These are phyloP conservation scores for Plestiodon gilberti DNA, from an alignment of 2,113 vertebrate species.

Conservation along the genomic window DNA sequence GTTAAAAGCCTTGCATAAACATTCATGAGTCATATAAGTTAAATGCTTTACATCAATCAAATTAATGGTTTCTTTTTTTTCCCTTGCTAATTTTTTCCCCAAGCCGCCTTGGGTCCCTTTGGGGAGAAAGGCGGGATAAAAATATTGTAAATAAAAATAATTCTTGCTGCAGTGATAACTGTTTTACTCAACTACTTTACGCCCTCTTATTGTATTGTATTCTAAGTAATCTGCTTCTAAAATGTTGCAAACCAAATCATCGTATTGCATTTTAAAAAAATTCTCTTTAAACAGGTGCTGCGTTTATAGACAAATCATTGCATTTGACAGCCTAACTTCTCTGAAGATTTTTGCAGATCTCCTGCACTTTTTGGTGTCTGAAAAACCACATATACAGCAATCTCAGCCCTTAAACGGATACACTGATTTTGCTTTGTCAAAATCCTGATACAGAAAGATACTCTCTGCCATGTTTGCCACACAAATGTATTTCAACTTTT, in stretches of 20 bases:
- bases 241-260: background rate
- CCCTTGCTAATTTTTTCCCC: background rate
- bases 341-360: background rate
- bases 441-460: background rate
- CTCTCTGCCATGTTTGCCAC: too few species aligned
- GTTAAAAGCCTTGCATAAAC: background rate
- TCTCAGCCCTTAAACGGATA: background rate
- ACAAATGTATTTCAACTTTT: too few species aligned
- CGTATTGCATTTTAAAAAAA: background rate
- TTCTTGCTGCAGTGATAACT: background rate
- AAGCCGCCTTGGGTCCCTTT: too few species aligned
- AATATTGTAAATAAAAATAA: too few species aligned
- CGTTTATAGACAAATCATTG: too few species aligned
- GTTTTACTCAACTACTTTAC: background rate
- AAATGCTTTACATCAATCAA: background rate
- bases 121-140: too few species aligned
- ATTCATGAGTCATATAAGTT: too few species aligned
- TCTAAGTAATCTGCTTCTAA: background rate
- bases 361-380: background rate
- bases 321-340: background rate
- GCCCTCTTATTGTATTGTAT: slow-evolving; percentile 23
- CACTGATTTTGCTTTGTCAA: background rate
- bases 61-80: background rate
- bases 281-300: background rate
- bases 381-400: background rate